phyloP scores from a whole-genome alignment of 2,888 invertebrate species.

The Thyatira batis region DNA sequence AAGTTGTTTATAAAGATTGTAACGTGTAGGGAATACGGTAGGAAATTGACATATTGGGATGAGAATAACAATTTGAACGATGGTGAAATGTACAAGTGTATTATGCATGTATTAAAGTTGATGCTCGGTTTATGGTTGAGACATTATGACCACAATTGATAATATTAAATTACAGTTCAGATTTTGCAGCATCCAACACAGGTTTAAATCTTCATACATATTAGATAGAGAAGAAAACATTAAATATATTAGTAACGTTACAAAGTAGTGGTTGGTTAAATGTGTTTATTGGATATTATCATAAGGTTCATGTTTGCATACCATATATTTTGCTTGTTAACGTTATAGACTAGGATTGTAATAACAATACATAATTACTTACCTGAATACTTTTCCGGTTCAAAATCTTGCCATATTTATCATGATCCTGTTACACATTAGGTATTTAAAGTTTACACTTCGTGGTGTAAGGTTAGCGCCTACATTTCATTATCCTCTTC shows the following conservation, averaged over 20 bases:
- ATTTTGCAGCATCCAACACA: conserved; percentile 10
- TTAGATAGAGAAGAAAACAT: conserved; percentile 7
- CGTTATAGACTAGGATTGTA: neutral
- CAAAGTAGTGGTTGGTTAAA: neutral
- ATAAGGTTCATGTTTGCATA: conserved; percentile 11
- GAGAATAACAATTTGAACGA: conserved; percentile 65
- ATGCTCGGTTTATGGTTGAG: conserved; percentile 76
- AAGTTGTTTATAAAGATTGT: conserved; percentile 59
- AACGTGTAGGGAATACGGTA: conserved; percentile 48
- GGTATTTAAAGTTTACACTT: neutral
- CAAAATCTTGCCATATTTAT: neutral
- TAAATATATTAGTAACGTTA: neutral
- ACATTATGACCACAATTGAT: conserved; percentile 67
- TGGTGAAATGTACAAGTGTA: conserved; percentile 66
- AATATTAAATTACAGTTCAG: conserved; percentile 17
- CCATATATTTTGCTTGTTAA: neutral
- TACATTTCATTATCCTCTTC: conserved; percentile 2
- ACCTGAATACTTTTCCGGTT: neutral
- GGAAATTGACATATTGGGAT: conserved; percentile 60
- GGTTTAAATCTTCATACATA: conserved; percentile 14
- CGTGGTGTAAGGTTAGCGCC: neutral
- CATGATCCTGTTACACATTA: neutral
- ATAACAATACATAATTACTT: neutral
- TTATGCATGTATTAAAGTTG: conserved; percentile 68
- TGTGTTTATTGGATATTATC: conserved; percentile 5